Conservation (phyloP, 2,888 invertebrate genomes). For the Dicroscelio sp. region DNA sequence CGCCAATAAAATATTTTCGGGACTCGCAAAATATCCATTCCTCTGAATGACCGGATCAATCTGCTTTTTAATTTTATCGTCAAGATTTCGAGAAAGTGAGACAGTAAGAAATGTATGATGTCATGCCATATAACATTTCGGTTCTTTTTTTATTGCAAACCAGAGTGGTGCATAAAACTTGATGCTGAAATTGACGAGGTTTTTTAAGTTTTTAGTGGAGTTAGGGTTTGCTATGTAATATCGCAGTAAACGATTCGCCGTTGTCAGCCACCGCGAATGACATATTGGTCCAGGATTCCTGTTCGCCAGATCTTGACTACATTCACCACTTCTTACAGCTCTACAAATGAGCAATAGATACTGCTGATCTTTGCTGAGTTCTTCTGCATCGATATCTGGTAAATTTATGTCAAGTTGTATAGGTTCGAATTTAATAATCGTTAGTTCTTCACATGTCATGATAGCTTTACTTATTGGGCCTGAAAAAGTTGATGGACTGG, state of each 20-base stretch:
- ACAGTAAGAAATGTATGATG: neutral
- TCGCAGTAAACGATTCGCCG: slow-evolving; percentile 19
- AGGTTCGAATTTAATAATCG: too few species aligned
- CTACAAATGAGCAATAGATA: too few species aligned
- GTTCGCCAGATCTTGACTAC: too few species aligned
- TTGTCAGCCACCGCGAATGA: slow-evolving; percentile 40
- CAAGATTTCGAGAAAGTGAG: neutral
- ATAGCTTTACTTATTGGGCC: too few species aligned
- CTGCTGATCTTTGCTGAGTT: too few species aligned
- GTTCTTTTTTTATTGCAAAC: slow-evolving; percentile 22
- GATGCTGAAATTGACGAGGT: slow-evolving; percentile 35
- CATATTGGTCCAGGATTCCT: too few species aligned
- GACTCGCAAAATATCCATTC: slow-evolving; percentile 1
- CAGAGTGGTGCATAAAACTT: slow-evolving; percentile 50
- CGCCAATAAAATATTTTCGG: neutral
- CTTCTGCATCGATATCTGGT: too few species aligned
- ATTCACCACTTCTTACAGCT: too few species aligned
- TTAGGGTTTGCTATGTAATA: slow-evolving; percentile 10
- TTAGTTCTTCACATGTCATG: too few species aligned
- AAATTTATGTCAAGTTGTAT: too few species aligned
- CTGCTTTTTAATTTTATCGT: neutral
- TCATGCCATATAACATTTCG: neutral
- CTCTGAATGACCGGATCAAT: neutral
- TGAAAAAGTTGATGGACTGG: too few species aligned
- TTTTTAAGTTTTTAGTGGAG: slow-evolving; percentile 30